These are phyloP conservation scores for Rhizoglyphus robini DNA, from an alignment of 1,140 invertebrate genomes.

Conservation along the genomic window DNA sequence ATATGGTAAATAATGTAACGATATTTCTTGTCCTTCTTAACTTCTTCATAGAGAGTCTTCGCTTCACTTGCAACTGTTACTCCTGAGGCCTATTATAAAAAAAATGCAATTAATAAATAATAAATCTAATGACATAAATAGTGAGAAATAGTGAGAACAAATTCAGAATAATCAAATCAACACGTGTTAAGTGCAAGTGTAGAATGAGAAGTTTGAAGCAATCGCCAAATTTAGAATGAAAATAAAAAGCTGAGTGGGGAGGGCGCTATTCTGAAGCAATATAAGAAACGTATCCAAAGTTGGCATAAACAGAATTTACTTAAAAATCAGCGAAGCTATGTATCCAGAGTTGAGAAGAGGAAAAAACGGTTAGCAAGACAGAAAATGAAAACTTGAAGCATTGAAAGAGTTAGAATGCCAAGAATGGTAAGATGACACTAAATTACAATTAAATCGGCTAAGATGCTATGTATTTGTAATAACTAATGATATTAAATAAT, in stretches of 20 bases:
- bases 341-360: too few species aligned
- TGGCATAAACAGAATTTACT: too few species aligned
- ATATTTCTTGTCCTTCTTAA: constrained; percentile 93
- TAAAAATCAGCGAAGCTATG: too few species aligned
- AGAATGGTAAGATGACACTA: too few species aligned
- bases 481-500: too few species aligned
- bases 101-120: constrained; percentile 16
- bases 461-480: too few species aligned
- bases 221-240: constrained; percentile 8
- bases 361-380: too few species aligned
- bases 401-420: too few species aligned
- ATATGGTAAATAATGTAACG: constrained; percentile 91
- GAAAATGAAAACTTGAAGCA: too few species aligned
- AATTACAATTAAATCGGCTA: too few species aligned
- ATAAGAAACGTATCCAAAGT: too few species aligned
- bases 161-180: not conserved
- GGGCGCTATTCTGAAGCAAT: not conserved
- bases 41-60: constrained; percentile 88
- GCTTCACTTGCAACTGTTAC: constrained; percentile 85
- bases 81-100: constrained; percentile 66
- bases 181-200: not conserved
- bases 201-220: not conserved
- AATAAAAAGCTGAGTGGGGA: constrained; percentile 1
- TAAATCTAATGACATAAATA: not conserved
- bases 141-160: not conserved